Base-by-base conservation (phyloP, 1,140 invertebrate species). In the Neuroterus valhalla region DNA sequence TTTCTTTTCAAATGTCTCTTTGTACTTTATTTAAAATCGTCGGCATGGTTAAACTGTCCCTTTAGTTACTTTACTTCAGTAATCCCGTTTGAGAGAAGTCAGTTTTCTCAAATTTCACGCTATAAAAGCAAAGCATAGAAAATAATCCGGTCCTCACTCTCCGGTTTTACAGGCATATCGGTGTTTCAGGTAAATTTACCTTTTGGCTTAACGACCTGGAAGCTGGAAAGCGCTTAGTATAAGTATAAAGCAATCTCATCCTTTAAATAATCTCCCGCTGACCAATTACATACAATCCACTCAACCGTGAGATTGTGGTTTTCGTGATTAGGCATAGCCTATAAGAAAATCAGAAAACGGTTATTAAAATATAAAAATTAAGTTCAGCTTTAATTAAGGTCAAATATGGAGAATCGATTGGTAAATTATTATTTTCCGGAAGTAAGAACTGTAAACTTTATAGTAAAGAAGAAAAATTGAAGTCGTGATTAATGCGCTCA, bases 121-220 rank as follows among this genome's bases (percentile, higher is more conserved):
- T 62, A 14, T 3, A 12, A 31, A 15, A 26, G 19, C 19, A 62
- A 62, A 15, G 55, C n/a, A 38, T 31, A 62, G 23, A 62, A 62
- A 62, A 62, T 21, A 55, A 50, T 26, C 14, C 55, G 55, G 55
- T 62, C 21, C 52, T 26, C 14, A 3, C n/a, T 62, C 23, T 62
- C 26, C 10, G 31, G 23, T 62, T 62, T 62, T 62, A 21, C 6
- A 21, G 21, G 23, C 23, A 62, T 62, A 62, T 62, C 55, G 55
- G 55, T 23, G 23, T 31, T 62, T 38, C 55, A 62, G 55, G 55
- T 62, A 62, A 62, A 62, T 62, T 62, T 62, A 62, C 55, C 23
- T 62, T 62, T n/a, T 62, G 23, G 55, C 55, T 62, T 62, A 62
- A n/a, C 55, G 55, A 62, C 55, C 26, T 31, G 55, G 55, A 62